These are phyloP conservation scores for Brachionus plicatilis DNA, from an alignment of 1,140 invertebrate genomes.

Conservation along the genomic window DNA sequence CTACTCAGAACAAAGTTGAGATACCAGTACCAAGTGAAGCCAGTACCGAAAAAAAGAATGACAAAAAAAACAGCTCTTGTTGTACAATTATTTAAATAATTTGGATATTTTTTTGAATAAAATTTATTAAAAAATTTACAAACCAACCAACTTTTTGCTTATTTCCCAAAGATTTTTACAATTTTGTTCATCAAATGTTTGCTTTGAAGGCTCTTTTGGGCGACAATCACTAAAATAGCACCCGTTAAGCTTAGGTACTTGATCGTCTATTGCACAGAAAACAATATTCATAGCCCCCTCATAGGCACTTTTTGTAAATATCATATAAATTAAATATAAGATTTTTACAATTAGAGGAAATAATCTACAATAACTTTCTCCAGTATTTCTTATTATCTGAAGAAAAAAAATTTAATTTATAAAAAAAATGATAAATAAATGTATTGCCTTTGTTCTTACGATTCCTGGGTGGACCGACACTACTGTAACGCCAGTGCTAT, in stretches of 20 bases:
- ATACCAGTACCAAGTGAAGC: neutral
- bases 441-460: neutral
- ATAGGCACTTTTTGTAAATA: slow-evolving; percentile 45
- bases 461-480: neutral
- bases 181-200: slow-evolving; percentile 52
- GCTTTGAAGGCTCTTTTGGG: slow-evolving; percentile 61
- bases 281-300: slow-evolving; percentile 73
- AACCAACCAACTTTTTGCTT: slow-evolving; percentile 56
- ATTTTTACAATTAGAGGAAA: neutral
- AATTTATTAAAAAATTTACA: neutral
- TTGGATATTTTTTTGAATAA: neutral
- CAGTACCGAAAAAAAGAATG: neutral
- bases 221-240: slow-evolving; percentile 65
- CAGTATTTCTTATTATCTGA: slow-evolving; percentile 48
- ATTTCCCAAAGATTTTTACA: slow-evolving; percentile 66
- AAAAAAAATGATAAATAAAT: slow-evolving; percentile 48
- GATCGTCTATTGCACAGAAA: slow-evolving; percentile 69
- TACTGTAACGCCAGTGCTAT: neutral
- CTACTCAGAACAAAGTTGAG: neutral
- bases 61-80: neutral
- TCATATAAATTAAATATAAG: neutral
- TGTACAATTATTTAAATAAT: neutral
- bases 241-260: slow-evolving; percentile 63
- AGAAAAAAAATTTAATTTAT: slow-evolving; percentile 41
- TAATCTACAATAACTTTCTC: neutral